Evolutionary conservation across 2,888 invertebrate genomes (phyloP).

Genomic region (Sericinus montela): DNA sequence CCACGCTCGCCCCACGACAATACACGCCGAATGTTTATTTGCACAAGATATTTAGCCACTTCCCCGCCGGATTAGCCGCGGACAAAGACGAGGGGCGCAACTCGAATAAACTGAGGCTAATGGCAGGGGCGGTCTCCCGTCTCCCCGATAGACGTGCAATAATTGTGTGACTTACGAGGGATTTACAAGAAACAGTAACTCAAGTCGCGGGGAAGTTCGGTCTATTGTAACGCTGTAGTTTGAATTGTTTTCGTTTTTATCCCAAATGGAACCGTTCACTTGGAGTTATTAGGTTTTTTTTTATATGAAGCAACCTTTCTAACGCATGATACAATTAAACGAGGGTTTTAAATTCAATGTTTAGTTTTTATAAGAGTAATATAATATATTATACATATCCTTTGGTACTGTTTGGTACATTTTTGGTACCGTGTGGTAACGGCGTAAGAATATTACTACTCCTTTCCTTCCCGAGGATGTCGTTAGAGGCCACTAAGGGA

Average conservation of each 20-base stretch:
- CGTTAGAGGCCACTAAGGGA: too few relatives aligned
- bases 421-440: too few relatives aligned
- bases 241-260: slow-evolving; percentile 11
- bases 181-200: slow-evolving; percentile 39
- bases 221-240: slow-evolving; percentile 14
- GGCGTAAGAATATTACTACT: too few relatives aligned
- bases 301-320: not conserved
- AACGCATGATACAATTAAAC: not conserved
- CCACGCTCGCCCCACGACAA: slow-evolving; percentile 62
- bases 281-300: slow-evolving; percentile 1
- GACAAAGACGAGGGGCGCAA: slow-evolving; percentile 60
- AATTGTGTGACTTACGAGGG: slow-evolving; percentile 63
- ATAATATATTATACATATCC: too few relatives aligned
- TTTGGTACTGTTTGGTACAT: too few relatives aligned
- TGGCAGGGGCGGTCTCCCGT: slow-evolving; percentile 61
- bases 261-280: not conserved
- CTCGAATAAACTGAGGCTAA: slow-evolving; percentile 53
- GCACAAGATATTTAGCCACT: slow-evolving; percentile 79
- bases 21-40: slow-evolving; percentile 74
- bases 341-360: too few relatives aligned
- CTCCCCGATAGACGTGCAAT: slow-evolving; percentile 49
- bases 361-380: too few relatives aligned
- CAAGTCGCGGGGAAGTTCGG: slow-evolving; percentile 22
- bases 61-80: slow-evolving; percentile 72
- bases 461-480: too few relatives aligned